Evolutionary conservation across 2,797 vertebrate species (phyloP), one percentile per base, ranked within the genome.

Genomic region (Phoebastria nigripes): DNA sequence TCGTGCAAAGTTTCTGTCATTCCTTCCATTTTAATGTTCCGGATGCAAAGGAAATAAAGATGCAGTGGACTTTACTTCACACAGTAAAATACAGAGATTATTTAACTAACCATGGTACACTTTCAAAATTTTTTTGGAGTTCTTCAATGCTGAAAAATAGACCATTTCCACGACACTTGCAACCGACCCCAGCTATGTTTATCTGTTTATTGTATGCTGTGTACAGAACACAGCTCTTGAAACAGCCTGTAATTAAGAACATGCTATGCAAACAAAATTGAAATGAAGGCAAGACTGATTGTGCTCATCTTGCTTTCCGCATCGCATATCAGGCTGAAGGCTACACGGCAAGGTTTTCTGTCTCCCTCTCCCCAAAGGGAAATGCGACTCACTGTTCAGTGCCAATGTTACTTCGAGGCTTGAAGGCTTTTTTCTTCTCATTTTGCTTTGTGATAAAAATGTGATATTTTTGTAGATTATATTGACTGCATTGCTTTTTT

Each of bases 171-270:
- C 9, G 25, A 73, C 87, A 74, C 91, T 91, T n/a, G 5, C 59
- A 84, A 66, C 54, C 28, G 31, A 19, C 10, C 52, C 65, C 72
- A 22, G 35, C 78, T 62, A 41, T 98, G 95, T 97, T 98, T 97
- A 97, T 97, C 84, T 90, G 90, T 97, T 97, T 97, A 85, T 96
- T 92, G 37, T 89, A 47, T 63, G 89, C 95, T 96, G 83, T 90
- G 89, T 93, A 77, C 83, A 93, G 92, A 95, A 94, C 87, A 89
- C 92, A 96, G 94, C 70, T 96, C 93, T 96, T 74, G 42, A 93
- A 96, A 91, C 82, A 98, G 90, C 86, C 91, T 96, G 84, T 97
- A 96, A 97, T 98, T 98, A 97, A 92, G 94, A 94, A 80, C 95
- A 95, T 91, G 91, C 97, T 95, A 96, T 97, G 91, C 96, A 97